Evolutionary conservation across 2,797 vertebrate genomes (phyloP).

Genomic region (Passerculus sandwichensis): DNA sequence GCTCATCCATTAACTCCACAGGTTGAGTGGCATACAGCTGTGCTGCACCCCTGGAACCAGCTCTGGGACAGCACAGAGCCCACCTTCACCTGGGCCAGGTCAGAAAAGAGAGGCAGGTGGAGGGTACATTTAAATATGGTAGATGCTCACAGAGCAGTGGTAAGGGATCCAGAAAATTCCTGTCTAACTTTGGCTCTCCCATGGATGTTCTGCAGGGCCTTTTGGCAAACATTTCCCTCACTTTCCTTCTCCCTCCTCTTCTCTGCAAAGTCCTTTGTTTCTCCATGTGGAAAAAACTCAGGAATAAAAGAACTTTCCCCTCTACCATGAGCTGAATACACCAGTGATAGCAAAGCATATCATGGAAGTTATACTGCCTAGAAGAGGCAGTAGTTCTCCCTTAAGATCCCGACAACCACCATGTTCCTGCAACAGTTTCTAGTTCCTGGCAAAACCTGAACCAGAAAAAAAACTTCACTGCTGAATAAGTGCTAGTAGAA

Average conservation of each 20-base stretch:
- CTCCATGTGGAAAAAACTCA: neutral
- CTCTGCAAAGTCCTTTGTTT: neutral
- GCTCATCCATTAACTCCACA: neutral
- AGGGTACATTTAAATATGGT: neutral
- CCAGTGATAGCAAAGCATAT: neutral
- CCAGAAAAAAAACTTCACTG: neutral
- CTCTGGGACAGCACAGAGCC: neutral
- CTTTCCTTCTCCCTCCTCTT: neutral
- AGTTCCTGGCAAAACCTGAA: neutral
- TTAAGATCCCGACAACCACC: neutral
- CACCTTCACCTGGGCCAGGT: neutral
- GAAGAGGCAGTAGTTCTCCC: neutral
- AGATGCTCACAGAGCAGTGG: neutral
- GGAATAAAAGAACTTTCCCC: neutral
- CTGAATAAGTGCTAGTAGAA: constrained; percentile 42
- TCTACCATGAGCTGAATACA: neutral
- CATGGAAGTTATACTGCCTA: neutral
- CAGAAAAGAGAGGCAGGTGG: neutral
- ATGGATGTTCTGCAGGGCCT: neutral
- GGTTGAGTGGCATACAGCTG: neutral
- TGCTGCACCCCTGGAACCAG: neutral
- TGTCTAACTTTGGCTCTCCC: neutral
- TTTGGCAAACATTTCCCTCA: neutral
- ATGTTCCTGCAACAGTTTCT: neutral
- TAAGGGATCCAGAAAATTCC: neutral